Conservation (phyloP, 2,888 invertebrate species). For the Drosophila putrida region DNA sequence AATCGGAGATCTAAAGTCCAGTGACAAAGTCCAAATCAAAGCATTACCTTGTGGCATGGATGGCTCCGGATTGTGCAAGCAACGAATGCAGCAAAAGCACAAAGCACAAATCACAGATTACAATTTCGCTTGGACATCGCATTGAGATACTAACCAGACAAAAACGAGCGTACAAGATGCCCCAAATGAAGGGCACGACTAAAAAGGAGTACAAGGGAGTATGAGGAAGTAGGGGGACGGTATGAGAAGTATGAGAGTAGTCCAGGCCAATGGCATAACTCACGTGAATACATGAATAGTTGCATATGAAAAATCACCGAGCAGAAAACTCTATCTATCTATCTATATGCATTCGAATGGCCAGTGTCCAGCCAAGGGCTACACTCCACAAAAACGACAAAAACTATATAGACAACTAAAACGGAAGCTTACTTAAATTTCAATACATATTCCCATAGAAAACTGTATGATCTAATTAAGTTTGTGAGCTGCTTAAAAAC, state of each 20-base stretch:
- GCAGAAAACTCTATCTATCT: conserved; percentile 69
- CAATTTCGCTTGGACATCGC: conserved; percentile 51
- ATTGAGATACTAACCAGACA: conserved; percentile 18
- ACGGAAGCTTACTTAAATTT: no score
- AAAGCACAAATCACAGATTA: conserved; percentile 63
- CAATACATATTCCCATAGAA: not conserved
- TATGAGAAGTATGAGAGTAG: not conserved
- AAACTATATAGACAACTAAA: not conserved
- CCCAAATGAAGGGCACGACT: not conserved
- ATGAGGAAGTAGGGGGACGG: not conserved
- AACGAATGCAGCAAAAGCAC: conserved; percentile 52
- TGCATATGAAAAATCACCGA: conserved; percentile 69
- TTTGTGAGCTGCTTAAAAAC: not conserved
- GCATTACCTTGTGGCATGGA: conserved; percentile 38
- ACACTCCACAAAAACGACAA: conserved; percentile 39
- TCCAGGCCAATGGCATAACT: conserved; percentile 50
- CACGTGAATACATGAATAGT: conserved; percentile 65
- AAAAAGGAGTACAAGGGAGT: not conserved
- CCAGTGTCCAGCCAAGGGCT: conserved; percentile 34
- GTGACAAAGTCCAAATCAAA: conserved; percentile 37
- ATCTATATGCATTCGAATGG: conserved; percentile 55
- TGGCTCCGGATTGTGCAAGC: conserved; percentile 8
- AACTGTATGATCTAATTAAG: not conserved
- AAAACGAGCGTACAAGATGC: conserved; percentile 3
- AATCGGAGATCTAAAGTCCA: conserved; percentile 10